Base-by-base conservation (phyloP, 1,140 invertebrate genomes). In the Drosophila murphyi region DNA sequence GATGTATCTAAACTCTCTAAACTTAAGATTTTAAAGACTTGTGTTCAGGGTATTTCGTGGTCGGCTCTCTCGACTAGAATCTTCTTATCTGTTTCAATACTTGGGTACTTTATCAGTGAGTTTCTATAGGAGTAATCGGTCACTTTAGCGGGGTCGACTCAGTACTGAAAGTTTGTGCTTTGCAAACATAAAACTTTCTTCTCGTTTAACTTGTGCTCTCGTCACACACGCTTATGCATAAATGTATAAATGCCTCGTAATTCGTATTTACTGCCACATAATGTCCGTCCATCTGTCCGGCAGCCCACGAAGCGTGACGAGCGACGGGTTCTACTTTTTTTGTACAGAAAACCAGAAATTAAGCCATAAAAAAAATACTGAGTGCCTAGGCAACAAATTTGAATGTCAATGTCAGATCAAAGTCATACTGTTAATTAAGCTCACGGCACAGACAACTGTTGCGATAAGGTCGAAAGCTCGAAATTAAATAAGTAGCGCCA, bases 391-490 rank as follows among this genome's bases (percentile, higher is more conserved):
- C 45, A 54, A 43, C 6, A 54, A 63, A 82, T 88, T 89, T 89
- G 78, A 89, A 89, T 78, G 80, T 56, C 85, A 89, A 89, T 81
- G 85, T 89, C 85, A 76, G 81, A 71, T 74, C 74, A 89, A 89
- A 76, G 85, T 89, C 80, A 81, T 34, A 55, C 62, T 28, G 20
- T 88, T 87, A 88, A 88, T 83, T 82, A 87, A 82, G 7, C 35
- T 5, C n/a, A 12, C 4, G 12, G 48, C 20, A 8, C 12, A 12
- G 29, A 5, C 20, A 4, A 51, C 3, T n/a, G 29, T n/a, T 8
- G 65, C 39, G 10, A 54, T 52, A 59, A 68, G 43, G 20, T 32
- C 12, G 45, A 47, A 59, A 10, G 55, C 57, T 5, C n/a, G 10
- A 31, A 43, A 60, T 28, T 20, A 39, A 39, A 8, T 39, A 3